Conservation (phyloP, 2,888 invertebrate species). For the Venusia cambrica region DNA sequence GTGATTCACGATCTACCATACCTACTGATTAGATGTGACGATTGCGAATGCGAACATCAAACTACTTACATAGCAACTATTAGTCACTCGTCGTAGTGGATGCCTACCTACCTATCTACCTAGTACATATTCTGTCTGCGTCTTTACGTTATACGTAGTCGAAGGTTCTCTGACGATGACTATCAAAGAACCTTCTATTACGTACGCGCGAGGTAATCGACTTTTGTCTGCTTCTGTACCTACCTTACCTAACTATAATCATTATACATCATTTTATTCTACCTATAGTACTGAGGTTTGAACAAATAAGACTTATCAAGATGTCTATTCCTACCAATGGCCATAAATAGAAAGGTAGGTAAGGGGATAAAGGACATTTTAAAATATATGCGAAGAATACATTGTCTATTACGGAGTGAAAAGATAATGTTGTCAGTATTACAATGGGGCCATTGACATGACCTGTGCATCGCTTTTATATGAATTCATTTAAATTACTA, state of each 20-base stretch:
- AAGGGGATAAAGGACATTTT: not conserved
- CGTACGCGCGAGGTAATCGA: constrained; percentile 17
- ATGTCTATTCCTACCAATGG: no score
- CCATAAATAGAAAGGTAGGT: not conserved
- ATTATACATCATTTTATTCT: constrained; percentile 1
- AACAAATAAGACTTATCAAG: no score
- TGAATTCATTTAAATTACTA: constrained; percentile 12
- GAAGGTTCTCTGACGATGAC: no score
- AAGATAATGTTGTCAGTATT: constrained; percentile 9
- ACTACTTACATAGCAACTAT: constrained; percentile 7
- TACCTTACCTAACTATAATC: not conserved
- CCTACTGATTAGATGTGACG: constrained; percentile 43
- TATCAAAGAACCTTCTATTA: constrained; percentile 22
- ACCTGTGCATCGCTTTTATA: constrained; percentile 26
- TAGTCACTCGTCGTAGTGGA: no score
- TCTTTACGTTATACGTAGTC: no score
- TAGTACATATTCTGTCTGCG: constrained; percentile 17
- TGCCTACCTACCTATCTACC: constrained; percentile 8
- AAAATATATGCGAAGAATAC: constrained; percentile 2
- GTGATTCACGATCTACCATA: constrained; percentile 46
- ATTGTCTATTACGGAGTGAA: not conserved
- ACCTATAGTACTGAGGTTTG: no score
- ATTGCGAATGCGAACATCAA: constrained; percentile 27
- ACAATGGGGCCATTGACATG: constrained; percentile 37
- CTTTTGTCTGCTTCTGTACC: constrained; percentile 15